A percentile compares a stretch with the other conserved stretches of the same genome.
Evolutionary conservation across 2,797 vertebrate genomes (phyloP).

Genomic region (Spheniscus humboldti): DNA sequence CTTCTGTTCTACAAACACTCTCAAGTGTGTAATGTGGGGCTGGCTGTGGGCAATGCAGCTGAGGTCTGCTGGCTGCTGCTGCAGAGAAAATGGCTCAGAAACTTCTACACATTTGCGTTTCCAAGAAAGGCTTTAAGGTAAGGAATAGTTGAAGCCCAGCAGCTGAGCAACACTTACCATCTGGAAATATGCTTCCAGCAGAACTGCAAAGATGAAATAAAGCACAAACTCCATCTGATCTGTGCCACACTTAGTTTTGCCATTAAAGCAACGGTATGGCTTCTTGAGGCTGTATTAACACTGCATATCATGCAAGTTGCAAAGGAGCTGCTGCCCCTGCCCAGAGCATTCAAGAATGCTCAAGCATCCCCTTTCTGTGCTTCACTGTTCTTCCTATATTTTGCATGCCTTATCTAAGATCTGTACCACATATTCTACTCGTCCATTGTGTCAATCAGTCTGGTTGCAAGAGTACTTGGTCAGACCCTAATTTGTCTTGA

Average conservation of each 20-base stretch:
- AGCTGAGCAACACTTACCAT: neutral
- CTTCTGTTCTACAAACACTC: neutral
- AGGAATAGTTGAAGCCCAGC: neutral
- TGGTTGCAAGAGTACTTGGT: neutral
- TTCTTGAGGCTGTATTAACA: neutral
- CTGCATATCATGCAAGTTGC: neutral
- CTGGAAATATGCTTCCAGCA: neutral
- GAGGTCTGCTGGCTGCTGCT: neutral
- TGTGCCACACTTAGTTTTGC: neutral
- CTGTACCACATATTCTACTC: neutral
- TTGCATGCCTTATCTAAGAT: neutral
- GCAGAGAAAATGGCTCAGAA: neutral
- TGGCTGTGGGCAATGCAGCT: neutral
- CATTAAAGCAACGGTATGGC: neutral
- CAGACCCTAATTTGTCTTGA: neutral
- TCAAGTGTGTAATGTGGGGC: accelerated
- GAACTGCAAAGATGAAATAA: neutral
- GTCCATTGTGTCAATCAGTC: accelerated
- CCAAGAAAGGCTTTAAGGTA: neutral
- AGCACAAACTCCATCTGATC: neutral
- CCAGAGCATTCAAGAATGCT: neutral
- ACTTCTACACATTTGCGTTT: neutral
- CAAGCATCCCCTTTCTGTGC: neutral
- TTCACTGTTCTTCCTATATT: neutral
- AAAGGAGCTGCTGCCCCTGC: neutral